phyloP scores from a whole-genome alignment of 2,113 vertebrate genomes.

The Aptenodytes forsteri region DNA sequence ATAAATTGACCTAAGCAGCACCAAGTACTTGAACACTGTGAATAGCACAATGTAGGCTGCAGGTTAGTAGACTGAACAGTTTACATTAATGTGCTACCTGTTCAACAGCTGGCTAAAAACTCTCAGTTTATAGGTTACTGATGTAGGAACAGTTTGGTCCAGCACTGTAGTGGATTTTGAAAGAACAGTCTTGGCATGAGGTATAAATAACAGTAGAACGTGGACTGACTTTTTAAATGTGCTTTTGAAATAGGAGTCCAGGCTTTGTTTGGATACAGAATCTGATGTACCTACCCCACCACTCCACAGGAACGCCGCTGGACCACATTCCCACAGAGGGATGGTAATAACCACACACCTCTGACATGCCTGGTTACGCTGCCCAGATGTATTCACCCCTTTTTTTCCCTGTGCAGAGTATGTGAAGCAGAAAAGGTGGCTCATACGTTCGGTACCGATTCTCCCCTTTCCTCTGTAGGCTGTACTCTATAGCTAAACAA shows the following conservation, averaged over 20 bases:
- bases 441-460: neutral
- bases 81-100: neutral
- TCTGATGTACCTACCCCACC: fast-evolving
- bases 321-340: neutral
- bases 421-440: neutral
- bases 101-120: neutral
- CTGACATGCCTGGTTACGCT: neutral
- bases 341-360: neutral
- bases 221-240: neutral
- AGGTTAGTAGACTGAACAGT: neutral
- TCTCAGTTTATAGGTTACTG: neutral
- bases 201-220: neutral
- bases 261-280: neutral
- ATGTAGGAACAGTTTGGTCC: neutral
- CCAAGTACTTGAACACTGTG: neutral
- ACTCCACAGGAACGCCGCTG: neutral
- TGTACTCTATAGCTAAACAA: neutral
- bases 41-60: fast-evolving
- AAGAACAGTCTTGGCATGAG: neutral
- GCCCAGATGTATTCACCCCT: neutral
- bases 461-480: neutral
- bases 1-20: neutral
- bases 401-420: neutral
- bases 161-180: neutral
- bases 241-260: neutral